Evolutionary conservation across 2,797 vertebrate genomes (phyloP), one percentile per base, ranked within the genome.

Genomic region (Chelmon rostratus): DNA sequence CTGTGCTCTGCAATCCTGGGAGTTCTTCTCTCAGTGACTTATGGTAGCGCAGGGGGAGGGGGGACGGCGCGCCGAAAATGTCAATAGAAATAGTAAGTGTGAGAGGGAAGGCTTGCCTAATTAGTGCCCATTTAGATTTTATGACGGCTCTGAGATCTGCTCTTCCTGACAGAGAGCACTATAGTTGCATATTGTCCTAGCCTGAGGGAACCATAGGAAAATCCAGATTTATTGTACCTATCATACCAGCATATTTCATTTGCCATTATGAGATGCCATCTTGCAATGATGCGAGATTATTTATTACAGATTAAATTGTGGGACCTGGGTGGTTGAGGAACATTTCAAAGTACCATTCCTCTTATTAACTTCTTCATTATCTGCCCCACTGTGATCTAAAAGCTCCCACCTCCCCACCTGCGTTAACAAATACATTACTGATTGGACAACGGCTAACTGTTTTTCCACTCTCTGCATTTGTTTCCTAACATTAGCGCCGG

Each of bases 101-200:
- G 97, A 97, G 97, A 97, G 96, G 97, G 97, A 98, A 99, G 97
- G 97, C 97, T 97, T 96, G 98, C 97, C 97, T 99, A 99, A 99
- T 99, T 99, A 99, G 98, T 98, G 97, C 97, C 98, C 98, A 99
- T 99, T 99, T 99, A 99, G 98, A 99, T 99, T 99, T 99, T 99
- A 99, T 99, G 98, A 99, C 95, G 97, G 97, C 97, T 97, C 96
- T 94, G 97, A 99, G 98, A 99, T 99, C 96, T 97, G 97, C 97
- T 97, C 97, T 96, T 97, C 97, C 96, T 99, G 98, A 98, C 98
- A 98, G 97, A 97, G 97, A 96, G 96, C 96, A 96, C 97, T 98
- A 97, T 97, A 97, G 98, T 98, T 98, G 98, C 97, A 99, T 99
- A 99, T 99, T 99, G 98, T 98, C 97, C 96, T 99, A 98, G 98